A percentile compares a stretch with the other conserved stretches of the same genome.
Evolutionary conservation across 2,113 vertebrate genomes (phyloP).

Genomic region (Dendropsophus ebraccatus): DNA sequence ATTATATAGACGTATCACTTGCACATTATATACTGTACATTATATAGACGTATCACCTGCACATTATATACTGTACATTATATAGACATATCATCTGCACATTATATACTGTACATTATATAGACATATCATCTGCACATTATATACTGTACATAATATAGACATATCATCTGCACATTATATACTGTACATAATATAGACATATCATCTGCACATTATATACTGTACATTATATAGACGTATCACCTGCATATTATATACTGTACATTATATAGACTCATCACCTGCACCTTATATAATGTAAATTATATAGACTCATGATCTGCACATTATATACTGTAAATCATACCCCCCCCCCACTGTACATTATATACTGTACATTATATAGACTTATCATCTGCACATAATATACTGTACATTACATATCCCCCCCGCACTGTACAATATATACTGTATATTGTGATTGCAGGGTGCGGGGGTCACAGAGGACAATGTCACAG

Average conservation of each 20-base stretch:
- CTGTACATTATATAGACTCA: neutral
- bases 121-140: too few species aligned
- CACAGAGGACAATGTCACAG: neutral
- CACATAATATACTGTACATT: neutral
- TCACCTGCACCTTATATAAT: neutral
- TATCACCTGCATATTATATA: neutral
- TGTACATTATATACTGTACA: neutral
- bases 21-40: neutral
- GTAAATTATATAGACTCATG: neutral
- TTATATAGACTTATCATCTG: neutral
- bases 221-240: neutral
- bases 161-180: neutral
- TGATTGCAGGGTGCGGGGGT: neutral
- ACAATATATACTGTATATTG: neutral
- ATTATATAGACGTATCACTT: neutral
- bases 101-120: too few species aligned
- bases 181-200: too few species aligned
- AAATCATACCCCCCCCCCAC: neutral
- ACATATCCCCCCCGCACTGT: neutral
- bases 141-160: too few species aligned
- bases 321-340: neutral
- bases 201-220: too few species aligned
- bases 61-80: neutral
- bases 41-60: neutral
- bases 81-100: neutral